Evolutionary conservation across 1,140 invertebrate genomes (phyloP).

Genomic region (Stenopsyche tienmushanensis): DNA sequence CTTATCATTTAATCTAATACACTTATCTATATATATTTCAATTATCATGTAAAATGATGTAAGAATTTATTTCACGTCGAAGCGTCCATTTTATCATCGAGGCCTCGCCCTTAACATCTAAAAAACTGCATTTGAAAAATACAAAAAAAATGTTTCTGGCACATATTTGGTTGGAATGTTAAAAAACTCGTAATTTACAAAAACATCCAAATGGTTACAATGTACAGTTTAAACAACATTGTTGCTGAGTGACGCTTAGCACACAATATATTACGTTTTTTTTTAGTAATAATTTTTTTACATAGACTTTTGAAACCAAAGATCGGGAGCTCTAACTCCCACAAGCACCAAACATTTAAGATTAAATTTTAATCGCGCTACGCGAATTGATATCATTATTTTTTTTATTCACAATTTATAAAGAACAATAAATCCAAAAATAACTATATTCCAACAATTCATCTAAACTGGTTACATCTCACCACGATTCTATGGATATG

Average conservation of each 20-base stretch:
- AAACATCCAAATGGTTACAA: conserved; percentile 34
- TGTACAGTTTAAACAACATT: conserved; percentile 37
- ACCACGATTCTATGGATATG: conserved; percentile 49
- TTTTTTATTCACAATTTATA: conserved; percentile 30
- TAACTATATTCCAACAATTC: conserved; percentile 48
- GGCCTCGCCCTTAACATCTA: conserved; percentile 25
- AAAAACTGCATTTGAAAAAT: conserved; percentile 41
- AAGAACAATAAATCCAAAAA: conserved; percentile 41
- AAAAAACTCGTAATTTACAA: conserved; percentile 42
- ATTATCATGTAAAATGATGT: conserved; percentile 40
- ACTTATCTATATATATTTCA: conserved; percentile 31
- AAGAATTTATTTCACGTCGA: conserved; percentile 27
- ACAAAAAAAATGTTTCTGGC: conserved; percentile 53
- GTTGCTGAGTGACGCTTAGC: conserved; percentile 31
- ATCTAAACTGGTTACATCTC: conserved; percentile 48
- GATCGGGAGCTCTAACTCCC: conserved; percentile 39
- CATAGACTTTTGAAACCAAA: conserved; percentile 42
- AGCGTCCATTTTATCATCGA: conserved; percentile 3
- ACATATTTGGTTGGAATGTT: conserved; percentile 56
- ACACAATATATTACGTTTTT: conserved; percentile 34
- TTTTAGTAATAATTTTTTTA: conserved; percentile 40
- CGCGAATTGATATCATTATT: conserved; percentile 34
- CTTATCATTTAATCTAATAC: conserved; percentile 35
- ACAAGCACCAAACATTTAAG: conserved; percentile 41
- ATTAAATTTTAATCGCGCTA: conserved; percentile 36